A percentile compares a stretch with the other conserved stretches of the same genome.
These are phyloP conservation scores for Enteromius afrohamiltoni DNA, from an alignment of 2,797 vertebrate species.

Conservation along the genomic window DNA sequence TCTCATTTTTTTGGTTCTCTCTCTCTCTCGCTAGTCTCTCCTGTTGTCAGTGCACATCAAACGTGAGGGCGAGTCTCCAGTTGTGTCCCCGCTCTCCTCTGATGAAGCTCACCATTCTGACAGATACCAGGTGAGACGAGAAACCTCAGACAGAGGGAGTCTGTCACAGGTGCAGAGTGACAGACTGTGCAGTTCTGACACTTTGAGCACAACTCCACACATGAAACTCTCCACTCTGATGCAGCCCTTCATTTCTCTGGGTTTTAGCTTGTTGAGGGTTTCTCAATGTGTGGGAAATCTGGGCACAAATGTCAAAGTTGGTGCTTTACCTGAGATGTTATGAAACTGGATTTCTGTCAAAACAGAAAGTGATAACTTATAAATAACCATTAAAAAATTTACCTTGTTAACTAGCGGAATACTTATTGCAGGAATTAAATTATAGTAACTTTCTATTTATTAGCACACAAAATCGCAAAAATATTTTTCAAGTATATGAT, in stretches of 20 bases:
- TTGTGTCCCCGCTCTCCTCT: constrained; percentile 94
- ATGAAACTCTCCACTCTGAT: constrained; percentile 24
- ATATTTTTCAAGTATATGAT: background rate
- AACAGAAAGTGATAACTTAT: background rate
- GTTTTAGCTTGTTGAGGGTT: constrained; percentile 16
- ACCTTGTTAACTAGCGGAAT: background rate
- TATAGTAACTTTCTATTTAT: background rate
- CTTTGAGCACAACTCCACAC: constrained; percentile 17
- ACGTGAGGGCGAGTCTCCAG: constrained; percentile 97
- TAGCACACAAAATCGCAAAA: background rate
- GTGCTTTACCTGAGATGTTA: background rate
- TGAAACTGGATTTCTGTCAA: background rate
- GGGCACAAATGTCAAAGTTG: background rate
- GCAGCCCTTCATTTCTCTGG: constrained; percentile 15
- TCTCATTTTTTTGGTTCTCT: constrained; percentile 41
- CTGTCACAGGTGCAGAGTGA: constrained; percentile 46
- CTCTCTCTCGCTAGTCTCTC: constrained; percentile 84
- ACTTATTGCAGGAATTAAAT: background rate
- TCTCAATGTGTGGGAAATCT: constrained; percentile 26
- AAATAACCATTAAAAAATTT: background rate
- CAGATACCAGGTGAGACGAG: constrained; percentile 96
- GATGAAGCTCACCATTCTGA: constrained; percentile 99
- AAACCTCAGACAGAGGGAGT: constrained; percentile 43
- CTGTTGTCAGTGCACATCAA: constrained; percentile 98
- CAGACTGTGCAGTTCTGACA: constrained; percentile 46